Evolutionary conservation across 2,888 invertebrate species (phyloP), one percentile per base, ranked within the genome.

Genomic region (Microctonus aethiopoides): DNA sequence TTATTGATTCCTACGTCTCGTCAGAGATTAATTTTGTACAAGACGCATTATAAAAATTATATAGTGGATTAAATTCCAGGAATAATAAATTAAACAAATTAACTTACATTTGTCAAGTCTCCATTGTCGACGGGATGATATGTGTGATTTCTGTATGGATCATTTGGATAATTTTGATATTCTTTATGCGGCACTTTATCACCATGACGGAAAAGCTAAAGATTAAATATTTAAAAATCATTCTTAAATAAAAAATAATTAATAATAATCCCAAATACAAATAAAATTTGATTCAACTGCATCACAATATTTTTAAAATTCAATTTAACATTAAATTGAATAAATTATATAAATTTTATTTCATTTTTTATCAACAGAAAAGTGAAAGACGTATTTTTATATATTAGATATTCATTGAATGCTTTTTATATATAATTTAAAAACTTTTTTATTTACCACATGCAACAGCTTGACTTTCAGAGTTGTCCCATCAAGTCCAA

Each of bases 151-250:
- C 80, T 74, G 75, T 89, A 83, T 0, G 88, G 87, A 79, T 90
- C 89, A 22, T 82, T 89, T 0, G 89, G 88, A 75, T 88, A 90
- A 36, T 87, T 85, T 46, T 89, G 89, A 74, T 86, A 90, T 6
- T 87, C 84, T 3, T 81, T 80, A n/a, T 88, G 87, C 0, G 90
- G 90, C 46, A 90, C 88, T 74, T 91, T 86, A 75, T 90, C 90
- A n/a, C 91, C 91, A 81, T 91, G 91, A 51, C 91, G 87, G 79
- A 87, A 90, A 51, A 91, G 78, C 88, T 90, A 83, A 5, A 80
- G 79, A 75, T 75, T 67, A 66, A 54, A 74, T 70, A 54, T 20
- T 36, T n/a, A 39, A 11, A 46, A 22, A 24, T 7, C 20, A 64
- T 70, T 39, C 16, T 63, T 63, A 39, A 46, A 71, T 24, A 2